Evolutionary conservation across 2,797 vertebrate species (phyloP), one percentile per base, ranked within the genome.

Genomic region (Molossus alvarezi): DNA sequence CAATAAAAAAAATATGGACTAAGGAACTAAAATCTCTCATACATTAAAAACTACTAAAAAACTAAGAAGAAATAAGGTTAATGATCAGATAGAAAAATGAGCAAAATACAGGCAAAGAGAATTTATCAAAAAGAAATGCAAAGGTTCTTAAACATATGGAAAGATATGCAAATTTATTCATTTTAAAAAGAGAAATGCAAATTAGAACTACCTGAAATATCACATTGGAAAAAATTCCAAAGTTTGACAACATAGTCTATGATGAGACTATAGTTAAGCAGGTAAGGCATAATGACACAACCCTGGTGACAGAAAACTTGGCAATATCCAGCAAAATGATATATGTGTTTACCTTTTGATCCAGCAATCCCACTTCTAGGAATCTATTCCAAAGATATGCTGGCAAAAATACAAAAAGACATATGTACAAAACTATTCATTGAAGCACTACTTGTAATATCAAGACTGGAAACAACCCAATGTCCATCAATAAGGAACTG

Each of bases 321-420:
- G 80, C 82, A 86, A 45, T 67, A 93, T 58, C 58, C 72, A 82
- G 58, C 64, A 90, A 92, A 94, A 92, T 73, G 82, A 79, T 58
- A 25, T 75, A 81, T n/a, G 48, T 67, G 82, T 91, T 95, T 88
- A 95, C 82, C 55, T 92, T 95, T 75, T 88, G 62, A 95, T 88
- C 21, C 65, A 96, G 75, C 84, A 97, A 96, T 91, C 75, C 65
- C 67, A 95, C 65, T 95, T 93, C 55, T 91, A 91, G 83, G 83
- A 96, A 95, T 92, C 86, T 93, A 93, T 81, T 84, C 60, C 90
- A 96, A 91, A 97, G 73, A 94, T 81, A 97, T 62, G 60, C 79
- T 85, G 69, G 88, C 90, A 96, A 95, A 95, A 95, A 89, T 91
- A 91, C 92, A 89, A 94, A 91, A 93, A 95, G 87, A 95, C 57